Evolutionary conservation across 2,113 vertebrate genomes (phyloP), one percentile per base, ranked within the genome.

Genomic region (Anarhynchus alexandrinus): DNA sequence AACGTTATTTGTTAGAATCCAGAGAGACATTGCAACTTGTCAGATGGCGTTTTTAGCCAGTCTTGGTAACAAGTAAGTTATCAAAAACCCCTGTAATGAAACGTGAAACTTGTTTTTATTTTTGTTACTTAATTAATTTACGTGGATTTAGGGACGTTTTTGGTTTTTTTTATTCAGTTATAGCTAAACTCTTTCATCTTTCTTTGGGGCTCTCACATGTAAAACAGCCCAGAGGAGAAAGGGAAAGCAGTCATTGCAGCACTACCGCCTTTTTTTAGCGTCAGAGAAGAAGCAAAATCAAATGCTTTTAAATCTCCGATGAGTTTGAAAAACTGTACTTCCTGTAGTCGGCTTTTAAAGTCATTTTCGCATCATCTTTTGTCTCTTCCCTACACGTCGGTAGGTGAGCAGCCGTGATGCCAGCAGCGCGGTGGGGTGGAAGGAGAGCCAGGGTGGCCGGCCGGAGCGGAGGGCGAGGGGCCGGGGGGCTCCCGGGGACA

Each of bases 381-480:
- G 3, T 84, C 23, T n/a, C 8, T 54, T 49, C 20, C 38, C n/a
- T 23, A 3, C 5, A 0, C 22, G 2, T 6, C 9, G 15, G 16
- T 74, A 0, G 4, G 0, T 12, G 26, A 36, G 58, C 25, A 62
- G 77, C 32, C 7, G 2, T 6, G 36, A 11, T 29, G 16, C 6
- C 72, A 32, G 66, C 52, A 18, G 65, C 25, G 1, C 64, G 2
- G 6, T 0, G 17, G 6, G 42, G 45, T 15, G 19, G 6, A 10
- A 1, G 2, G 10, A 4, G 34, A 47, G 54, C 20, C 6, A 0
- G 16, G 2, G 29, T 10, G 27, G 34, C 0, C 8, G 52, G 61
- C 11, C 3, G 59, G 34, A 12, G 61, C 0, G 9, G 8, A 16
- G 58, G 0, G 4, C 3, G 58, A 5, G 9, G 45, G 49, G 13